Evolutionary conservation across 2,797 vertebrate genomes (phyloP), one percentile per base, ranked within the genome.

Genomic region (Premnoplex brunnescens): DNA sequence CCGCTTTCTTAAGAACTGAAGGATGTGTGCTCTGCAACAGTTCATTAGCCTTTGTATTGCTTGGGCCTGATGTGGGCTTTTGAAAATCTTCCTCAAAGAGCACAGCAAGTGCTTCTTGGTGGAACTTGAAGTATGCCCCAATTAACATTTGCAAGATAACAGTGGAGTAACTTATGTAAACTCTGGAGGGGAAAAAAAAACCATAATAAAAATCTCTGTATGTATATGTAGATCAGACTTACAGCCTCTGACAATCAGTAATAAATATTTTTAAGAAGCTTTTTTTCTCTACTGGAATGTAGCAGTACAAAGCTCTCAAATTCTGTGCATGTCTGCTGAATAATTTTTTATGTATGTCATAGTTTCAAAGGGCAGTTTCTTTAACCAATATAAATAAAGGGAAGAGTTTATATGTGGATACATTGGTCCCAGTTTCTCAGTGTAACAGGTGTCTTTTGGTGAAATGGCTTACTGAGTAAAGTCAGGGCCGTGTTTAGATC

Each of bases 201-300:
- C 2, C 14, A 32, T 43, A 87, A 76, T 30, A 55, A 81, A 87
- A 85, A 49, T 76, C 27, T 43, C 26, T 24, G 2, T 49, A 14
- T 48, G 17, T 66, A 14, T 55, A 20, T n/a, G 32, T 54, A 71
- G 56, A 52, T 89, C 52, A 85, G 79, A 76, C 52, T 91, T 91
- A 68, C 15, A 78, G 58, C 44, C 20, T 80, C 58, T 85, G 62
- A 81, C 75, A 64, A 67, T 64, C 66, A 72, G 41, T 80, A 78
- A 62, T 89, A 85, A 95, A 83, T 89, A 72, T 62, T 93, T 94
- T 92, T 92, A 83, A 91, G 49, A 77, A 72, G 27, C 10, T 5
- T 91, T 91, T 95, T 71, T 93, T 89, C 46, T 82, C 37, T 64
- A 30, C n/a, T 67, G 41, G 76, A 76, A 55, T 55, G 66, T 23